phyloP scores from a whole-genome alignment of 2,888 invertebrate species.

The Pollenia amentaria region DNA sequence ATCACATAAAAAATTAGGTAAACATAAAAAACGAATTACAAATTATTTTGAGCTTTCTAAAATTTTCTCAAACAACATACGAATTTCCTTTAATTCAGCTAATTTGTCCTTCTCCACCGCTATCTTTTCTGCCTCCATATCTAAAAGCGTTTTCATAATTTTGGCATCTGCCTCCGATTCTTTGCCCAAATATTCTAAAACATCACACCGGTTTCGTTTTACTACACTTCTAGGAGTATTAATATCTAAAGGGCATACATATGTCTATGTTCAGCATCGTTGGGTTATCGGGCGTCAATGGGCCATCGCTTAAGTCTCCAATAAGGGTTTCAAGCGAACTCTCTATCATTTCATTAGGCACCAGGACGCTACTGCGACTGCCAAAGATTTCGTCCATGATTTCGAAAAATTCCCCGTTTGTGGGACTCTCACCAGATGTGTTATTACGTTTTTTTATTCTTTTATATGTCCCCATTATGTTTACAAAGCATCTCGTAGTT shows the following conservation, averaged over 20 bases:
- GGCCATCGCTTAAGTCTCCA: conserved; percentile 16
- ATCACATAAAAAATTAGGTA: too few relatives aligned
- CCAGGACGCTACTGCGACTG: conserved; percentile 39
- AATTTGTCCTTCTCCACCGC: conserved; percentile 43
- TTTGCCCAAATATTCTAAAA: conserved; percentile 13
- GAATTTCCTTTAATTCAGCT: conserved; percentile 43
- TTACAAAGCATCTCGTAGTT: not conserved
- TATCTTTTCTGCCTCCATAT: conserved; percentile 46
- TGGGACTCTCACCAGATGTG: conserved; percentile 54
- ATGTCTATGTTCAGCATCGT: not conserved
- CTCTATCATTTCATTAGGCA: conserved; percentile 32
- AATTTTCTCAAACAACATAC: conserved; percentile 24
- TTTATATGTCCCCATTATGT: conserved; percentile 26
- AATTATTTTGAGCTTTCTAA: not conserved
- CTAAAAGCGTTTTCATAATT: conserved; percentile 29
- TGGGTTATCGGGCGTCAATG: conserved; percentile 7
- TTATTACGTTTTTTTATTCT: conserved; percentile 15
- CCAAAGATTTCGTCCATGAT: conserved; percentile 41
- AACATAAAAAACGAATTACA: conserved; percentile 7
- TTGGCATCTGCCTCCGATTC: conserved; percentile 48
- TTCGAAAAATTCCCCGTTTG: conserved; percentile 58
- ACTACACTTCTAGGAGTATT: not conserved
- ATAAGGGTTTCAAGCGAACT: conserved; percentile 43
- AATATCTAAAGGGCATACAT: not conserved
- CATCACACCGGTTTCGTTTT: conserved; percentile 6